Conservation (phyloP, 2,888 invertebrate genomes). For the Leucania comma region DNA sequence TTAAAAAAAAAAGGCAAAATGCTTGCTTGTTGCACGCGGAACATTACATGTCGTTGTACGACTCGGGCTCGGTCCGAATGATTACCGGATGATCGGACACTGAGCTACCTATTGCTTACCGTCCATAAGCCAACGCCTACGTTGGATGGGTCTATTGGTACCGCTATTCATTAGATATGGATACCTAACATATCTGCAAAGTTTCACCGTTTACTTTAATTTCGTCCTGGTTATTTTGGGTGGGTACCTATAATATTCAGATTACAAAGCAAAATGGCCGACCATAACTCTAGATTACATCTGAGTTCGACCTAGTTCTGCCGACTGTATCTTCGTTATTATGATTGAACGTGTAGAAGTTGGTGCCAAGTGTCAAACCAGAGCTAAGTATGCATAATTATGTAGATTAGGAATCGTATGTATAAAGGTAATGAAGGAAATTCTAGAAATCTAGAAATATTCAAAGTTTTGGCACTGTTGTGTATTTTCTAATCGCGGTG, state of each 20-base stretch:
- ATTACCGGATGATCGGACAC: no score
- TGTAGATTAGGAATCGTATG: slow-evolving; percentile 21
- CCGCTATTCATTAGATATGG: no score
- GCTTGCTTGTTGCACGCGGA: no score
- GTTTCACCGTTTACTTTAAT: background rate
- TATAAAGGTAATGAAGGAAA: background rate
- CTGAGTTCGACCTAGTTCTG: slow-evolving; percentile 36
- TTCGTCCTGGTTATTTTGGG: background rate
- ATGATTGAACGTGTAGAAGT: slow-evolving; percentile 29
- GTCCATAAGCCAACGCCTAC: no score
- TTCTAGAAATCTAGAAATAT: background rate
- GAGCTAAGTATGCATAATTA: slow-evolving; percentile 8
- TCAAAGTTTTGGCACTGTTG: no score
- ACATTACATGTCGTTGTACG: no score
- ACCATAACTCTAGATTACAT: slow-evolving; percentile 35
- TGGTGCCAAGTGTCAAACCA: slow-evolving; percentile 22
- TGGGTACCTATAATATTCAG: background rate
- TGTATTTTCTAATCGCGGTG: no score
- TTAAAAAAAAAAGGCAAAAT: no score
- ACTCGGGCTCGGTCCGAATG: no score
- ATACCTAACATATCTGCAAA: background rate
- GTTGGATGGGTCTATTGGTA: no score
- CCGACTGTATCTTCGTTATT: slow-evolving; percentile 34
- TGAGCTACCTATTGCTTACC: no score
- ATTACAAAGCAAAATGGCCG: slow-evolving; percentile 34